Evolutionary conservation across 2,797 vertebrate species (phyloP).

Genomic region (Poecilia picta): DNA sequence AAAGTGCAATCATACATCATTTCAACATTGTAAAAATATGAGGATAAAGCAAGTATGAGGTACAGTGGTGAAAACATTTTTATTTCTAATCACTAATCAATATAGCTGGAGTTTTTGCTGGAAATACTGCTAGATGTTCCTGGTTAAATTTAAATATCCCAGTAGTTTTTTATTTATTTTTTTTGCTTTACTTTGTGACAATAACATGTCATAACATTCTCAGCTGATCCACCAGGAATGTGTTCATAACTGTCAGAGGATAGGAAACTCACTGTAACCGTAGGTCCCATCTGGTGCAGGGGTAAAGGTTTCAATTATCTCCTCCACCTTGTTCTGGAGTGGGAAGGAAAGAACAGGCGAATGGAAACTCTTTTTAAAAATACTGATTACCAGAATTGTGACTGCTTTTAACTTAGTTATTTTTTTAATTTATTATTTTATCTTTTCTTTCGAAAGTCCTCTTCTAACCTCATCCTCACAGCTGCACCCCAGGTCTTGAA

Average conservation of each 20-base stretch:
- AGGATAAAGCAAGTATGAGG: background rate
- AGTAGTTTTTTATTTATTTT: background rate
- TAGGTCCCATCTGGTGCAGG: slow-evolving; percentile 78
- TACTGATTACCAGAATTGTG: background rate
- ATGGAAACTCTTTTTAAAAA: background rate
- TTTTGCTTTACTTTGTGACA: background rate
- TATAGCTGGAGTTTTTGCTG: background rate
- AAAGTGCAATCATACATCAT: background rate
- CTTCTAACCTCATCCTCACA: slow-evolving; percentile 91
- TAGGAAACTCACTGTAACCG: slow-evolving; percentile 55
- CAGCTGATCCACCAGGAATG: background rate
- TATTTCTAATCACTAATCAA: background rate
- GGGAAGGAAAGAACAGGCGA: background rate
- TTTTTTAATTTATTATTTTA: background rate
- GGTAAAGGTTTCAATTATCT: slow-evolving; percentile 80
- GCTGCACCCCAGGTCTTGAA: slow-evolving; percentile 88
- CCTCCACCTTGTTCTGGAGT: slow-evolving; percentile 93
- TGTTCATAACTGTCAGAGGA: background rate
- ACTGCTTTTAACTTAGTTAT: background rate
- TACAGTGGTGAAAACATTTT: background rate
- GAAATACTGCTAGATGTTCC: background rate
- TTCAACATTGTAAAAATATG: background rate
- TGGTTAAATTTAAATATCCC: background rate
- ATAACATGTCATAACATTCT: background rate
- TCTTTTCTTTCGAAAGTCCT: background rate